Evolutionary conservation across 23 tunicate genomes (phyloP).

Genomic region (Styela plicata): DNA sequence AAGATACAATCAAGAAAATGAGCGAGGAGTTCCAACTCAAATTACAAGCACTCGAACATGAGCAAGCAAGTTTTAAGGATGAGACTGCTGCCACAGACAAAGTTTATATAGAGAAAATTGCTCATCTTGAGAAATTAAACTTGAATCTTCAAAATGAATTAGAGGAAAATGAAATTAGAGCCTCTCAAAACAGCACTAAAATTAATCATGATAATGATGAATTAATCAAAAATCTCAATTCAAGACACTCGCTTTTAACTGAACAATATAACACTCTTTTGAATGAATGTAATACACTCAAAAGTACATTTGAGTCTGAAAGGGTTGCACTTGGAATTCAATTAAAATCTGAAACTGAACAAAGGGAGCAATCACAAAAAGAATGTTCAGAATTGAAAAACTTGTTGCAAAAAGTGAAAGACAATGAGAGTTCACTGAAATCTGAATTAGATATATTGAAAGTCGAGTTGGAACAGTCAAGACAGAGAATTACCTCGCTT

Average conservation of each 20-base stretch:
- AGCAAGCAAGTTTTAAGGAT: neutral
- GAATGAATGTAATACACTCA: neutral
- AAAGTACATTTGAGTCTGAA: neutral
- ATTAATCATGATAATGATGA: neutral
- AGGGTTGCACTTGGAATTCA: neutral
- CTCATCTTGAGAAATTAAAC: conserved; percentile 35
- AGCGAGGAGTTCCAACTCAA: neutral
- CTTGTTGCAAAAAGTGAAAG: neutral
- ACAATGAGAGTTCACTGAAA: neutral
- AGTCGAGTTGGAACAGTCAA: neutral
- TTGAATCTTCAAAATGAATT: conserved; percentile 22
- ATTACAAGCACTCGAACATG: neutral
- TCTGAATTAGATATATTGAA: neutral
- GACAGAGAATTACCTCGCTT: neutral
- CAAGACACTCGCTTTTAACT: neutral
- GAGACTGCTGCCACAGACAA: conserved; percentile 19
- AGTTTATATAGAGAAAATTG: conserved; percentile 11
- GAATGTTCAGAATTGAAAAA: neutral
- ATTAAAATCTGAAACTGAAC: neutral
- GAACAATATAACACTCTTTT: neutral
- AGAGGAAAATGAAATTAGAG: neutral
- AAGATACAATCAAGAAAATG: neutral
- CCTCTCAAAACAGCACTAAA: neutral
- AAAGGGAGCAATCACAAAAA: neutral
- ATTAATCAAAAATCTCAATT: neutral